Conservation (phyloP, 2,797 vertebrate species). For the Clarias pachynema region DNA sequence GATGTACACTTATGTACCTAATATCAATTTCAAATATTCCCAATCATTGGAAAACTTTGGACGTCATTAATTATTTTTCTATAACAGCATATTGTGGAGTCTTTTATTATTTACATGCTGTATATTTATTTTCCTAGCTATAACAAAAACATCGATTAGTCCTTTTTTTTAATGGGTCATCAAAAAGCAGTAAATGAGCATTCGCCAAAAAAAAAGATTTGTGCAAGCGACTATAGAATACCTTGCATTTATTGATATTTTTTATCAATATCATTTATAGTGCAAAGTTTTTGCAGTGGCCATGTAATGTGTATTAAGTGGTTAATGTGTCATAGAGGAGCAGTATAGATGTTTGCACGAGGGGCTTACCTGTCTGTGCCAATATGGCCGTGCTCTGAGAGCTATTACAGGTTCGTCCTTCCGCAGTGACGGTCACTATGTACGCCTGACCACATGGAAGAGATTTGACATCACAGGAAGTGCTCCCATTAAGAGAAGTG, state of each 20-base stretch:
- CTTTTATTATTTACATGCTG: background rate
- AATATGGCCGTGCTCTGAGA: conserved; percentile 64
- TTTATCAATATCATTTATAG: too few species aligned
- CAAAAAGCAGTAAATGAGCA: background rate
- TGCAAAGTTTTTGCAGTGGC: background rate
- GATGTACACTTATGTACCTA: background rate
- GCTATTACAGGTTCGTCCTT: conserved; percentile 78
- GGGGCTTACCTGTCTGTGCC: conserved; percentile 70
- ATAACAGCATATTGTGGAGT: too few species aligned
- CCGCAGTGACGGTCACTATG: conserved; percentile 67
- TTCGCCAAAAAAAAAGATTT: background rate
- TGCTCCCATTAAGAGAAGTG: conserved; percentile 55
- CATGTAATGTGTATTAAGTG: background rate
- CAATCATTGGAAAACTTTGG: background rate
- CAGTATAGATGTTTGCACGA: background rate
- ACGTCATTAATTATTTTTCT: background rate
- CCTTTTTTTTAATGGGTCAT: background rate
- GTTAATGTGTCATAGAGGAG: background rate
- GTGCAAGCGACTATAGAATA: background rate
- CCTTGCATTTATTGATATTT: background rate
- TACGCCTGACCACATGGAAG: conserved; percentile 77
- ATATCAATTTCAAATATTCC: background rate
- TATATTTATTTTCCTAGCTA: background rate
- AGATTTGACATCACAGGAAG: conserved; percentile 64
- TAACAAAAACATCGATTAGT: background rate